Evolutionary conservation across 2,797 vertebrate genomes (phyloP), one percentile per base, ranked within the genome.

Genomic region (Mus spretus): DNA sequence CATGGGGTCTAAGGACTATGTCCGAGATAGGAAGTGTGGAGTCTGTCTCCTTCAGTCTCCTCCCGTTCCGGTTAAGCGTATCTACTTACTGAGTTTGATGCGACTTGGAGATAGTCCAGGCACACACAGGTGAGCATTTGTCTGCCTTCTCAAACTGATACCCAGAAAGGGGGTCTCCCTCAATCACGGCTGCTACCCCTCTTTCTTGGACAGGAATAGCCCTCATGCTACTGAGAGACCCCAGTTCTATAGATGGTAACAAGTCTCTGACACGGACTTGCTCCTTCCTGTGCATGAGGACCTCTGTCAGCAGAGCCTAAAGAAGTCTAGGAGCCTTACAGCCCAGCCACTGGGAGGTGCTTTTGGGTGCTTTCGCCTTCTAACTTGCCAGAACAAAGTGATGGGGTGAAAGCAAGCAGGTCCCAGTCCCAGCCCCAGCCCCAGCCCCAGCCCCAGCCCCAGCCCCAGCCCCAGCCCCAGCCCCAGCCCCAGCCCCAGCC

Each of bases 151-250:
- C 24, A 70, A 67, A 28, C 24, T 15, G 20, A 40, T 3, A 22
- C 57, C 90, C 47, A 67, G 34, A 57, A 15, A 81, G 53, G 47
- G 65, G 17, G 31, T 57, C 17, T 0, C 22, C 3, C 67, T 65
- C 77, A n/a, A 26, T 55, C 17, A 1, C 0, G 1, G 57, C 0
- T 22, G 12, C 8, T 20, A 57, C 37, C 22, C 40, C 50, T 0
- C 50, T 0, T 57, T 53, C 83, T 94, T 44, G n/a, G n/a, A 83
- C 0, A 1, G 55, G 28, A 40, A 37, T 2, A 50, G 79, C 40
- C 77, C 40, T 85, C 31, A n/a, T 3, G 5, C 55, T 82, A 72
- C 4, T 31, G 34, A 77, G 28, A 84, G 19, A 53, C 31, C n/a
- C 50, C 53, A 61, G 31, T 37, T 15, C 53, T 50, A 50, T 12